A percentile compares a stretch with the other conserved stretches of the same genome.
These are phyloP conservation scores for Trimorus sp. DNA, from an alignment of 2,888 invertebrate genomes.

Conservation along the genomic window DNA sequence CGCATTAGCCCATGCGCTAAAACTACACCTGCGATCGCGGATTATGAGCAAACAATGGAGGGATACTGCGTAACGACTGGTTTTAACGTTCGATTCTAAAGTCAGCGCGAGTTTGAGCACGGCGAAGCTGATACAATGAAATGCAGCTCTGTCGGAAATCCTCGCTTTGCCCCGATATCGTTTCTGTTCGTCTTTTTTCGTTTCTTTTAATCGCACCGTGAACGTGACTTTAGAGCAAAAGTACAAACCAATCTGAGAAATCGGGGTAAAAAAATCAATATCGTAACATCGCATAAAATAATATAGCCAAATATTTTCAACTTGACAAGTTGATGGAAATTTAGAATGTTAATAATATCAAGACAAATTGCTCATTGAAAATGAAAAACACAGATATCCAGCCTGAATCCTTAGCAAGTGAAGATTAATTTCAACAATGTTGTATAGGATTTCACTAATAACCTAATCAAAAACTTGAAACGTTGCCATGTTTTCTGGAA, in stretches of 20 bases:
- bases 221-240: conserved; percentile 67
- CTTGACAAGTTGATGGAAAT: no score
- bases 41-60: conserved; percentile 76
- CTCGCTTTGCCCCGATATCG: neutral
- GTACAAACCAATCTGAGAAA: conserved; percentile 67
- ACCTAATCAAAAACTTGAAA: no score
- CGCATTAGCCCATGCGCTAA: conserved; percentile 54
- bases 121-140: conserved; percentile 13
- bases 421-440: no score
- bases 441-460: no score
- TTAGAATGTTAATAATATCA: no score
- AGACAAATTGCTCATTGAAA: no score
- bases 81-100: conserved; percentile 72
- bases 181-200: neutral
- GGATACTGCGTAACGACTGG: conserved; percentile 72
- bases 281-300: conserved; percentile 74
- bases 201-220: conserved; percentile 25
- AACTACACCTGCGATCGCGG: conserved; percentile 55
- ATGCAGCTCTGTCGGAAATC: neutral
- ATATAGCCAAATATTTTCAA: no score
- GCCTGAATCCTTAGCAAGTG: no score
- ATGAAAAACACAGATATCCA: no score
- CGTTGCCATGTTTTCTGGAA: no score
- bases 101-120: conserved; percentile 42
- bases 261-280: conserved; percentile 66